A percentile compares a stretch with the other conserved stretches of the same genome.
Evolutionary conservation across 1,140 invertebrate species (phyloP).

Genomic region (Solen grandis): DNA sequence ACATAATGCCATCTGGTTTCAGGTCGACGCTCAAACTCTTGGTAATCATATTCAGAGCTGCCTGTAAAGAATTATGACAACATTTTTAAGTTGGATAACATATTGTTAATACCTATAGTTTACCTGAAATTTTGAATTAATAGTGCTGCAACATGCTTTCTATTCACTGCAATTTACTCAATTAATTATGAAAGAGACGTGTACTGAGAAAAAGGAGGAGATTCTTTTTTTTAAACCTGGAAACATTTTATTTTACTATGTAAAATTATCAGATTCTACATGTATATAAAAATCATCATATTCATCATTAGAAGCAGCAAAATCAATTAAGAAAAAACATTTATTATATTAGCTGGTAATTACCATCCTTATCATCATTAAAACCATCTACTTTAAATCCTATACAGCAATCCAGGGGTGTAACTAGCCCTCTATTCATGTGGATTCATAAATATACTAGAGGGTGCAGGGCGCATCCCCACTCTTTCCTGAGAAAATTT

Average conservation of each 20-base stretch:
- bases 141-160: background rate
- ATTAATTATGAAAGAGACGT: background rate
- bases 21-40: conserved; percentile 92
- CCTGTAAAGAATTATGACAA: background rate
- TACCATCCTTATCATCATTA: background rate
- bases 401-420: no score
- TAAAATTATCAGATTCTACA: no score
- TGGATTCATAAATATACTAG: no score
- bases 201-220: background rate
- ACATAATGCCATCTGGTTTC: conserved; percentile 88
- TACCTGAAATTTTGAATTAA: background rate
- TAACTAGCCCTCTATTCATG: no score
- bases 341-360: background rate
- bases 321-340: no score
- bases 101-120: background rate
- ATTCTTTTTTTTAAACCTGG: background rate
- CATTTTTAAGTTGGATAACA: background rate
- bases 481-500: no score
- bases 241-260: no score
- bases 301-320: no score
- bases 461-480: no score
- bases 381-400: no score
- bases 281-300: no score
- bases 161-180: no score
- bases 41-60: conserved; percentile 93